A percentile compares a stretch with the other conserved stretches of the same genome.
These are phyloP conservation scores for Eclectus roratus DNA, from an alignment of 2,113 vertebrate species.

Conservation along the genomic window DNA sequence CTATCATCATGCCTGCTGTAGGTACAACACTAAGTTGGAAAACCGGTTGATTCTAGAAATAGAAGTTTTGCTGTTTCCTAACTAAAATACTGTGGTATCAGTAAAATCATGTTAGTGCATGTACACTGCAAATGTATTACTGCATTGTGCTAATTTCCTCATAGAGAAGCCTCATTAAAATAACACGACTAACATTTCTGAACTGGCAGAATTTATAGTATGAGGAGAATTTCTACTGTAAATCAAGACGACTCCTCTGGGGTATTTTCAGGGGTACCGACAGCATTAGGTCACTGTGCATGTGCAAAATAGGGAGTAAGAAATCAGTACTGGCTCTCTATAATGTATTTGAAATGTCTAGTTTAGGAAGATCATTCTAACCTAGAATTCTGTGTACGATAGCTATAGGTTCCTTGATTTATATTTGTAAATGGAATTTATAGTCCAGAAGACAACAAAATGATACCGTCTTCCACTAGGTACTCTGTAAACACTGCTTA, in stretches of 20 bases:
- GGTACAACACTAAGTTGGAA: not conserved
- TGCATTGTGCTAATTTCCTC: not conserved
- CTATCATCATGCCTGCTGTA: constrained; percentile 10
- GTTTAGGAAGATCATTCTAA: not conserved
- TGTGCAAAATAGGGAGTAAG: not conserved
- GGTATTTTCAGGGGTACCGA: not conserved
- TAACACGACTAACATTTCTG: not conserved
- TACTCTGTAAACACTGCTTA: not conserved
- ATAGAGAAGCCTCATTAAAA: not conserved
- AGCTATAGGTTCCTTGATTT: not conserved
- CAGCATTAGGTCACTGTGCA: fast-evolving
- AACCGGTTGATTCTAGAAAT: not conserved
- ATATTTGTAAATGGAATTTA: not conserved
- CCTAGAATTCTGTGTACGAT: not conserved
- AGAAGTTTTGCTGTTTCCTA: not conserved
- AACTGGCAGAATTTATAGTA: not conserved
- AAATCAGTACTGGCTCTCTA: not conserved
- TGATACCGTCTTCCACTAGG: not conserved
- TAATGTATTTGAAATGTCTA: not conserved
- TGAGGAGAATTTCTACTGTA: not conserved
- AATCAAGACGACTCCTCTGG: not conserved
- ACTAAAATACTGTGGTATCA: not conserved
- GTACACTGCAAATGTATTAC: not conserved
- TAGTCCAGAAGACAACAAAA: not conserved
- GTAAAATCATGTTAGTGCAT: not conserved